Base-by-base conservation (phyloP, 2,888 invertebrate species). In the Euspilapteryx auroguttella region DNA sequence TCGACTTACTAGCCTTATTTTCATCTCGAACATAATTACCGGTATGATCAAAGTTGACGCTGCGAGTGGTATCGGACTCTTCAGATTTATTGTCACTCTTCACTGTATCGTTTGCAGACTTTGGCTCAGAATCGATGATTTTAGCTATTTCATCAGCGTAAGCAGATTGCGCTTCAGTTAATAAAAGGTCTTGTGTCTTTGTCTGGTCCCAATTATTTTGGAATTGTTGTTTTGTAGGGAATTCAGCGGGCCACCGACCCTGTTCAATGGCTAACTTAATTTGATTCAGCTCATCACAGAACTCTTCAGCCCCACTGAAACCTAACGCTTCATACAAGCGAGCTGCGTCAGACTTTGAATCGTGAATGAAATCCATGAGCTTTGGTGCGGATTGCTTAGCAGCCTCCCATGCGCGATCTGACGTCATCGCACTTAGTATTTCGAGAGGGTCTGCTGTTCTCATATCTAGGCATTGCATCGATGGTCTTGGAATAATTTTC, bases 351-450 rank as follows among this genome's bases (percentile, higher is more conserved):
- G 75, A 69, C 36, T 73, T 76, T 7, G 66, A 63, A 39, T 73
- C 75, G 36, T 76, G 68, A 30, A 75, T 59, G 21, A 66, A 71
- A 45, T 76, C 71, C 53, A 76, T 62, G 21, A 77, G 42, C 41
- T 75, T 75, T 6, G 76, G 76, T 12, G 73, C 76, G 3, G 73
- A 66, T 37, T 69, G 64, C 29, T 76, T 77, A 5, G 76, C 76
- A 20, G 76, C 76, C 47, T 77, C 76, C 76, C 76, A 77, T 21
- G 75, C 76, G 7, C 64, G 61, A 33, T 76, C 76, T 27, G 71
- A 66, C 22, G 71, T 71, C 50, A 69, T 55, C 11, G 63, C 54
- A 35, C 42, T 61, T 9, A 69, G 41, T 31, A 71, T 49, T 35
- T 73, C 65, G 7, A 66, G 43, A 2, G 62, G 43, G 32, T 68